These are phyloP conservation scores for Pterocles orientalis DNA, from an alignment of 2,113 vertebrate genomes.

Conservation along the genomic window DNA sequence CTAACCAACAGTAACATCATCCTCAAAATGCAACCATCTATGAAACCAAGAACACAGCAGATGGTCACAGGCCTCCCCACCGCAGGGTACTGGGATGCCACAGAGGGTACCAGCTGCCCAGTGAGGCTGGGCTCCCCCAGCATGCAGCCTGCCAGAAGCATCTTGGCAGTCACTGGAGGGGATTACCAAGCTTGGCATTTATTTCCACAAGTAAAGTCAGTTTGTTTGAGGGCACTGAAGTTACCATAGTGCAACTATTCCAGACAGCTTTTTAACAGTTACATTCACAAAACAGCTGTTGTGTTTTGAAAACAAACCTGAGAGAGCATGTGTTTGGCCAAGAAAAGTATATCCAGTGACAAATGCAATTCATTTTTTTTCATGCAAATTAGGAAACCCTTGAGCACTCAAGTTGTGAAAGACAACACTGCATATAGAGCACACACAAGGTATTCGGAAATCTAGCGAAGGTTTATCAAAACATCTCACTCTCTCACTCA, in stretches of 20 bases:
- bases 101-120: neutral
- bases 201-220: neutral
- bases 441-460: accelerated
- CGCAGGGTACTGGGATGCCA: neutral
- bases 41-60: neutral
- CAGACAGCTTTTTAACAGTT: neutral
- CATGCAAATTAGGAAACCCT: slow-evolving; percentile 31
- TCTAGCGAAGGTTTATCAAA: neutral
- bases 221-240: neutral
- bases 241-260: neutral
- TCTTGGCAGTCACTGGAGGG: neutral
- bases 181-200: neutral
- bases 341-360: slow-evolving; percentile 43
- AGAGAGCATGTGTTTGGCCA: neutral
- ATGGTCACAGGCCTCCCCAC: neutral
- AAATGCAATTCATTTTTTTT: slow-evolving; percentile 1
- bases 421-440: neutral
- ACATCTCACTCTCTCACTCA: neutral
- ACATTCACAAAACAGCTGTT: slow-evolving; percentile 25
- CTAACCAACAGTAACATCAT: neutral
- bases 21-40: neutral
- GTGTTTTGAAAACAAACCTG: slow-evolving; percentile 22
- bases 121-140: neutral
- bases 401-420: neutral
- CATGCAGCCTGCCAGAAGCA: neutral